Percentiles rank a stretch among this genome's conserved stretches.
These are phyloP conservation scores for Tinea semifulvella DNA, from an alignment of 2,888 invertebrate genomes.

Conservation along the genomic window DNA sequence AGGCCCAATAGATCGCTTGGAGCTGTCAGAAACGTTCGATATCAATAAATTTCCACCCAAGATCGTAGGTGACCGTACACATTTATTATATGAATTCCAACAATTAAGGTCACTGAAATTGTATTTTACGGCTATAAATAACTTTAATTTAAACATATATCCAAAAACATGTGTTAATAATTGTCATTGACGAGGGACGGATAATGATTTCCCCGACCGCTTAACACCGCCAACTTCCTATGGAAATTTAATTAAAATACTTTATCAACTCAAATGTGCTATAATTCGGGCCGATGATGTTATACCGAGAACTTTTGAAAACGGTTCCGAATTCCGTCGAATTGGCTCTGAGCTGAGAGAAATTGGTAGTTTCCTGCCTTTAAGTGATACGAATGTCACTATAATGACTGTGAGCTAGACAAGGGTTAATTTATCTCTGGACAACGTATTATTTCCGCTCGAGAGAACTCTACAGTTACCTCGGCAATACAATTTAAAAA, in stretches of 20 bases:
- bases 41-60: no score
- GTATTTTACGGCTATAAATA: no score
- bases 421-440: slow-evolving; percentile 46
- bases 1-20: no score
- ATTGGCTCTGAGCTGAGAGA: slow-evolving; percentile 42
- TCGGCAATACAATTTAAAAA: no score
- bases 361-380: slow-evolving; percentile 50
- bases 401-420: slow-evolving; percentile 37
- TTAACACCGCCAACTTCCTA: not conserved
- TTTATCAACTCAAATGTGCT: slow-evolving; percentile 9
- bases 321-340: slow-evolving; percentile 33
- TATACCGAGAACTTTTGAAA: slow-evolving; percentile 16
- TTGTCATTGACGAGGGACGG: not conserved
- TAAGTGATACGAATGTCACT: slow-evolving; percentile 44
- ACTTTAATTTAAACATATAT: no score
- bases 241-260: slow-evolving; percentile 6
- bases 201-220: slow-evolving; percentile 5
- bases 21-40: no score
- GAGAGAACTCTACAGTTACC: slow-evolving; percentile 4
- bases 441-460: slow-evolving; percentile 23
- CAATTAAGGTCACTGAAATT: no score
- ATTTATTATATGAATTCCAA: no score
- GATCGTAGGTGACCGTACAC: no score
- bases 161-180: not conserved
- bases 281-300: slow-evolving; percentile 6